Percentiles rank a stretch among this genome's conserved stretches.
Evolutionary conservation across 2,797 vertebrate genomes (phyloP).

Genomic region (Eulemur albifrons): DNA sequence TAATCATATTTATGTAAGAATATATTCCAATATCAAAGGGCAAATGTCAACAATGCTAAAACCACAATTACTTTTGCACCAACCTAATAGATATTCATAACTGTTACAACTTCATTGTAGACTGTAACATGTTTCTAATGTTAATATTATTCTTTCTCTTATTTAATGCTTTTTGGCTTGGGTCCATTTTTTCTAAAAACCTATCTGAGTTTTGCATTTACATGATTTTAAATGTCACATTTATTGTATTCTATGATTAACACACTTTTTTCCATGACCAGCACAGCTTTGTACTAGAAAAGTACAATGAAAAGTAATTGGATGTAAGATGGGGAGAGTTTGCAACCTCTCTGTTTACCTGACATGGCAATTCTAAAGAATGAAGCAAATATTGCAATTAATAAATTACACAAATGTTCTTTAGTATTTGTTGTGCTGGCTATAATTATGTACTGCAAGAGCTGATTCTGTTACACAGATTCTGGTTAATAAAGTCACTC

Average conservation of each 20-base stretch:
- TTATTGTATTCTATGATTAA: constrained; percentile 37
- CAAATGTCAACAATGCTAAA: no score
- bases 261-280: constrained; percentile 58
- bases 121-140: neutral
- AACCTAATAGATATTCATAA: neutral
- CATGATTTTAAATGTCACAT: neutral
- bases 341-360: constrained; percentile 63
- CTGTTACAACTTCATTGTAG: neutral
- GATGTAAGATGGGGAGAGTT: neutral
- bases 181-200: neutral
- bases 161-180: neutral
- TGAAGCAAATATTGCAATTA: constrained; percentile 64
- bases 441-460: constrained; percentile 70
- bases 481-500: constrained; percentile 58
- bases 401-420: constrained; percentile 64
- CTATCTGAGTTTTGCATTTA: neutral
- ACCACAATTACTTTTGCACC: no score
- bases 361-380: constrained; percentile 51
- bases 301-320: constrained; percentile 56
- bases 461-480: constrained; percentile 56
- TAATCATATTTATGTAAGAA: no score
- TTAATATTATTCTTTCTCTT: neutral
- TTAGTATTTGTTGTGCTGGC: constrained; percentile 2
- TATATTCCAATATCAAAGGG: no score
- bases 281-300: constrained; percentile 47